phyloP scores from a whole-genome alignment of 2,113 vertebrate species.

The Alaudala cheleensis region DNA sequence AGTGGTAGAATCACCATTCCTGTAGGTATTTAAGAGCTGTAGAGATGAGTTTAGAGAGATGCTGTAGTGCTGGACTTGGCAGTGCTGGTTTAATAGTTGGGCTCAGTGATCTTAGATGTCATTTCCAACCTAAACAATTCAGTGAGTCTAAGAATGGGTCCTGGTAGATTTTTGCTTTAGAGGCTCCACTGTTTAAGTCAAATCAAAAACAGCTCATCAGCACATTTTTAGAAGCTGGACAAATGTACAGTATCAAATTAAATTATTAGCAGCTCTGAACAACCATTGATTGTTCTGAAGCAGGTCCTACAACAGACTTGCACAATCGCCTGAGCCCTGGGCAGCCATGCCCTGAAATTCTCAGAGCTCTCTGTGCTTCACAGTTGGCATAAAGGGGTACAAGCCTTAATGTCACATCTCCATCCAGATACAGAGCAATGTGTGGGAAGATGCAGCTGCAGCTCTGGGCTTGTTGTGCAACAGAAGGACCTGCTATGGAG shows the following conservation, averaged over 20 bases:
- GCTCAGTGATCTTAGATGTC: not conserved
- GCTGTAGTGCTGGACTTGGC: not conserved
- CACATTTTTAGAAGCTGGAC: not conserved
- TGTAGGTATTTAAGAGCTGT: not conserved
- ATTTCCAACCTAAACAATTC: not conserved
- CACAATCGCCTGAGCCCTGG: rapidly evolving
- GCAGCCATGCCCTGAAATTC: rapidly evolving
- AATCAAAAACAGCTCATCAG: not conserved
- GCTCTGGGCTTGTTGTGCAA: not conserved
- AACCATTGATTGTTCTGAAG: not conserved
- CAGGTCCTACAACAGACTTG: not conserved
- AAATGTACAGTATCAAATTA: not conserved
- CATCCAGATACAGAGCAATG: not conserved
- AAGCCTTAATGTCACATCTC: not conserved
- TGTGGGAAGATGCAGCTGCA: not conserved
- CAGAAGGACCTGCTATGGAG: not conserved
- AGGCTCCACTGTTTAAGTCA: not conserved
- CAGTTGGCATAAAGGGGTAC: not conserved
- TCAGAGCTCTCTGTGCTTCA: not conserved
- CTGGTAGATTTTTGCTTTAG: not conserved
- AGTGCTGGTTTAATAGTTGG: not conserved
- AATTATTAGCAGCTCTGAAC: not conserved
- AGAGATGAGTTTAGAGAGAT: rapidly evolving
- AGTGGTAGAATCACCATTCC: not conserved
- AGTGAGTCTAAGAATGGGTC: not conserved